phyloP scores from a whole-genome alignment of 2,797 vertebrate genomes.

The Helostoma temminkii region DNA sequence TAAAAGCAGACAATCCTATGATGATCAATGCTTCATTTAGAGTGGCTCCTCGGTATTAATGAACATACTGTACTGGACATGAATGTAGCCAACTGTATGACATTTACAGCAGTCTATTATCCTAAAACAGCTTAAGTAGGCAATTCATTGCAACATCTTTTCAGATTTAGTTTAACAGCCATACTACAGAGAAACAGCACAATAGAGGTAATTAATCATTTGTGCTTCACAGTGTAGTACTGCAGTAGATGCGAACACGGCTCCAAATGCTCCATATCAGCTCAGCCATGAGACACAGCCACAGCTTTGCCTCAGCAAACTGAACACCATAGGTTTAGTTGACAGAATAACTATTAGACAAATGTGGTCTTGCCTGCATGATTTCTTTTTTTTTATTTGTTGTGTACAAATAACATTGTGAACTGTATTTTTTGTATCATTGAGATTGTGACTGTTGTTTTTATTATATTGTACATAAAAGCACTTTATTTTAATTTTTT shows the following conservation, averaged over 20 bases:
- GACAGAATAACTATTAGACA: slow-evolving; percentile 81
- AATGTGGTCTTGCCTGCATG: slow-evolving; percentile 85
- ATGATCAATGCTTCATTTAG: slow-evolving; percentile 61
- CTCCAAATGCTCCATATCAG: slow-evolving; percentile 48
- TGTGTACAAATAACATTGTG: slow-evolving; percentile 84
- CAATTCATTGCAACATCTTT: slow-evolving; percentile 44
- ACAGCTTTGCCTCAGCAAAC: slow-evolving; percentile 60
- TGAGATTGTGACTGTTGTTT: slow-evolving; percentile 86
- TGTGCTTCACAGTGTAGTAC: slow-evolving; percentile 61
- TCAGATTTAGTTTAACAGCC: slow-evolving; percentile 36
- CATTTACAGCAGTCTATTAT: slow-evolving; percentile 60
- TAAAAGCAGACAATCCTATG: slow-evolving; percentile 35
- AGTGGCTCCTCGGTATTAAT: slow-evolving; percentile 69
- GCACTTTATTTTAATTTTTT: slow-evolving; percentile 88
- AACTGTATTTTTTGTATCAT: slow-evolving; percentile 85
- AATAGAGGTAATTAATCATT: slow-evolving; percentile 50
- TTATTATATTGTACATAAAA: slow-evolving; percentile 87
- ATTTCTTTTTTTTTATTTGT: slow-evolving; percentile 74
- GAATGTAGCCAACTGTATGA: slow-evolving; percentile 77
- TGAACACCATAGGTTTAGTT: slow-evolving; percentile 69
- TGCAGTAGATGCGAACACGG: slow-evolving; percentile 55
- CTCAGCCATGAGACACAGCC: slow-evolving; percentile 53
- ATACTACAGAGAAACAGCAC: slow-evolving; percentile 44
- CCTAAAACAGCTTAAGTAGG: slow-evolving; percentile 55
- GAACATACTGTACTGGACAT: slow-evolving; percentile 72